Base-by-base conservation (phyloP, 2,113 vertebrate species). In the Callionymus lyra region DNA sequence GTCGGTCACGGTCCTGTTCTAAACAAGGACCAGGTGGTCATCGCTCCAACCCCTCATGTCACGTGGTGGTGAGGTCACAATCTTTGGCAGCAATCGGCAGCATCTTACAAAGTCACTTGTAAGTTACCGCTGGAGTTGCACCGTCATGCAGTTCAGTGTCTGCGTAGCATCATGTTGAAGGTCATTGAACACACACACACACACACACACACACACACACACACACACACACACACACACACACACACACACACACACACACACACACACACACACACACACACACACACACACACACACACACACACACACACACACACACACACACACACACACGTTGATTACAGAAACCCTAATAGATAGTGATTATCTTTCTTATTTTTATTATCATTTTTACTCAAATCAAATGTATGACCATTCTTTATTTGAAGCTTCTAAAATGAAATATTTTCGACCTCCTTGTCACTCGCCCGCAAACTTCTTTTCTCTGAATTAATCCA, bases 41-140 rank as follows among this genome's bases (percentile, higher is more conserved):
- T 80, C 75, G 66, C 78, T 63, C 70, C 72, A 80, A 80, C 76
- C 72, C 68, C 16, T 31, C 63, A 34, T n/a, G n/a, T n/a, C n/a
- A n/a, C n/a, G n/a, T n/a, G n/a, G n/a, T n/a, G n/a, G n/a, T n/a
- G n/a, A n/a, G n/a, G n/a, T 47, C 38, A 68, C 4, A 12, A 21
- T 44, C 17, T 43, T 33, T 19, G 5, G 10, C 31, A 60, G 52
- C 51, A 61, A 18, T 65, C 52, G 56, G 52, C 49, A 64, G 72
- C 65, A 68, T 42, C 58, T 55, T 64, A 50, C 65, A 68, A 45
- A 49, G 54, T 72, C 44, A 70, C 51, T 27, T 62, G 75, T 65
- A 71, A 74, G 63, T 48, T 47, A 48, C 59, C 47, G 56, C 61
- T 53, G 35, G 48, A 56, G 63, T 43, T 53, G 38, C 18, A 51